Conservation (phyloP, 2,113 vertebrate species). For the Aldabrachelys gigantea region DNA sequence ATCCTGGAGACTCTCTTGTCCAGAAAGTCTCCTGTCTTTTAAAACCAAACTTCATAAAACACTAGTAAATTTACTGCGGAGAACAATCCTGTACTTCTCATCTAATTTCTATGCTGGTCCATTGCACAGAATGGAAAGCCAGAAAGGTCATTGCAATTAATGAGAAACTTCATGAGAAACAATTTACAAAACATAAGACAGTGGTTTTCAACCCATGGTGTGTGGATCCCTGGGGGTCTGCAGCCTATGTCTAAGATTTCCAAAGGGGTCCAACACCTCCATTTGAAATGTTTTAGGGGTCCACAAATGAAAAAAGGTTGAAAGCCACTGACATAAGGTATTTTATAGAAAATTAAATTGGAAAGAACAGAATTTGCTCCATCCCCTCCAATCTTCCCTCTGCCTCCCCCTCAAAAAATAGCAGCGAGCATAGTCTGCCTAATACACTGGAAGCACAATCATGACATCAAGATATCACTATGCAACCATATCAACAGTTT, state of each 20-base stretch:
- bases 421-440: neutral
- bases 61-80: neutral
- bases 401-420: neutral
- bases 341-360: neutral
- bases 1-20: neutral
- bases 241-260: no score
- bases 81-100: neutral
- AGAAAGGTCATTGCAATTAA: neutral
- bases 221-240: no score
- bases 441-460: neutral
- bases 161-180: neutral
- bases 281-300: no score
- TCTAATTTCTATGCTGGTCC: neutral
- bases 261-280: no score
- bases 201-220: no score
- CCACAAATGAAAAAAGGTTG: no score
- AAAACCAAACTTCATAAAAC: neutral
- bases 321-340: neutral
- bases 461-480: fast-evolving
- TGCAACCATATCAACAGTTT: neutral
- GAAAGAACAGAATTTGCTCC: neutral
- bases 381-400: neutral
- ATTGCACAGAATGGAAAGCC: neutral
- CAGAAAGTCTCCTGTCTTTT: neutral
- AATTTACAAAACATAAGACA: neutral